Percentiles rank a stretch among this genome's conserved stretches.
phyloP scores from a whole-genome alignment of 2,888 invertebrate species.

The Phyllotreta striolata region DNA sequence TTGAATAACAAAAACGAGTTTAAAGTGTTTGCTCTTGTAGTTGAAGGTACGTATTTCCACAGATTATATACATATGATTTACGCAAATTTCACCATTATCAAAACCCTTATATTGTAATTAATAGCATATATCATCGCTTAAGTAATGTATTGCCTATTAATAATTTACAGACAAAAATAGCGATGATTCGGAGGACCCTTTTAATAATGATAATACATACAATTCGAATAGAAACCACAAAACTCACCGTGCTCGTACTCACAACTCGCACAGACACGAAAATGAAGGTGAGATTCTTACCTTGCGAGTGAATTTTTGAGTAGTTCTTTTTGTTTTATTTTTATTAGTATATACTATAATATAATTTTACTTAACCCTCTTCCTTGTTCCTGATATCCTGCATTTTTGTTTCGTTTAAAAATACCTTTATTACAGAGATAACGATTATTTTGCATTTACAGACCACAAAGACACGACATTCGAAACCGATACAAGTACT shows the following conservation, averaged over 20 bases:
- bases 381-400: background rate
- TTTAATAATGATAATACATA: too few species aligned
- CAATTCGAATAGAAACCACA: too few species aligned
- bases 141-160: background rate
- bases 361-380: too few species aligned
- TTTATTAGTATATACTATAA: too few species aligned
- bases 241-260: too few species aligned
- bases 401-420: slow-evolving; percentile 1
- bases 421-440: background rate
- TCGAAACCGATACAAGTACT: slow-evolving; percentile 18
- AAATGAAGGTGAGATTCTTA: too few species aligned
- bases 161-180: background rate
- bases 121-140: background rate
- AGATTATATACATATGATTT: too few species aligned
- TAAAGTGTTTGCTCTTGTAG: slow-evolving; percentile 48
- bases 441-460: slow-evolving; percentile 26
- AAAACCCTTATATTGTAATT: background rate
- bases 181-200: too few species aligned
- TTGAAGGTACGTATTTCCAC: slow-evolving; percentile 47
- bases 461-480: slow-evolving; percentile 29
- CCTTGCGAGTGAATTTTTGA: too few species aligned
- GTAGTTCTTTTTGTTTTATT: too few species aligned
- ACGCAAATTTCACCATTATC: too few species aligned
- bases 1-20: slow-evolving; percentile 55
- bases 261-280: too few species aligned